A percentile compares a stretch with the other conserved stretches of the same genome.
phyloP scores from a whole-genome alignment of 1,140 invertebrate genomes.

The Aphelinus certus region DNA sequence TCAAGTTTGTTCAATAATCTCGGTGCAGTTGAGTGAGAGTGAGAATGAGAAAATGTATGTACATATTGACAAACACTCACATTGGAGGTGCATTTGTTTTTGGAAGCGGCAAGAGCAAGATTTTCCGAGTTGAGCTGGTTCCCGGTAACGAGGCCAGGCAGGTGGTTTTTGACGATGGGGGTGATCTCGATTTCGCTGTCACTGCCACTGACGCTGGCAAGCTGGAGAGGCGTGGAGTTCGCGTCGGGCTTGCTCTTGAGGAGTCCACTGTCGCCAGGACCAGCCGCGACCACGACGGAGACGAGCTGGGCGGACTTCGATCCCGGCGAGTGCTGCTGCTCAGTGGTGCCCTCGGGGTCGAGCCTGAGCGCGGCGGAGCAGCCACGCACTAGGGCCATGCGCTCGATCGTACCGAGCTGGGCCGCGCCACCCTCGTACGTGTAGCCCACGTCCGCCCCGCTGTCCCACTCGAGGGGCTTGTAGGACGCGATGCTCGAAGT shows the following conservation, averaged over 20 bases:
- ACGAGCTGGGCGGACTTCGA: background rate
- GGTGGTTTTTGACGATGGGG: slow-evolving; percentile 58
- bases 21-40: too few species aligned
- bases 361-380: slow-evolving; percentile 57
- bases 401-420: slow-evolving; percentile 69
- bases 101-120: too few species aligned
- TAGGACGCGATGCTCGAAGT: slow-evolving; percentile 73
- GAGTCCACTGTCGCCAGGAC: background rate
- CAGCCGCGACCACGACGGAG: background rate
- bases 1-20: too few species aligned
- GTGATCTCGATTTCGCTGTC: slow-evolving; percentile 63
- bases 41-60: too few species aligned
- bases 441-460: slow-evolving; percentile 80
- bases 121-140: too few species aligned
- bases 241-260: slow-evolving; percentile 48
- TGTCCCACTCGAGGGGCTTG: slow-evolving; percentile 79
- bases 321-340: slow-evolving; percentile 30
- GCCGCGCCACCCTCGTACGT: background rate
- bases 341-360: slow-evolving; percentile 63
- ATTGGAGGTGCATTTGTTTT: too few species aligned
- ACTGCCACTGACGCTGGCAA: slow-evolving; percentile 49
- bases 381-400: slow-evolving; percentile 64
- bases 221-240: slow-evolving; percentile 54
- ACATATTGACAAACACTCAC: too few species aligned
- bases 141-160: slow-evolving; percentile 49